phyloP scores from a whole-genome alignment of 2,113 vertebrate species.

The Cyprinodon variegatus region DNA sequence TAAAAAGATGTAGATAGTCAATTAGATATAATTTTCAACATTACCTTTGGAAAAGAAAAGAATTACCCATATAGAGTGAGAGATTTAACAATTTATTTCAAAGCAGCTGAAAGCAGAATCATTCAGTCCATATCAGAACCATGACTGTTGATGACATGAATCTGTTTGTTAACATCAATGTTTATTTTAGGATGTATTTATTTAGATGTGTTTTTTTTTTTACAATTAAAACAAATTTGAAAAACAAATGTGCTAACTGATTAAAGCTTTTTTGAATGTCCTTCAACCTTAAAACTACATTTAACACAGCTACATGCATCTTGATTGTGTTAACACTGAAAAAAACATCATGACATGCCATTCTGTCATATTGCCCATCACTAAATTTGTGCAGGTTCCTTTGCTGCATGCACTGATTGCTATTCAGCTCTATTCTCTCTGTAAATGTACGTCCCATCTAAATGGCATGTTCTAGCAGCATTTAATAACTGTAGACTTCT shows the following conservation, averaged over 20 bases:
- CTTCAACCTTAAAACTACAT: not conserved
- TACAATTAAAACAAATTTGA: not conserved
- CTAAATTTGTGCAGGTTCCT: not conserved
- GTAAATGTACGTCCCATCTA: conserved; percentile 43
- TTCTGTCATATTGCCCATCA: not conserved
- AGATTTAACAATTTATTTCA: not conserved
- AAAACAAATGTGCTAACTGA: not conserved
- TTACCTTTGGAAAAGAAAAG: too few species aligned
- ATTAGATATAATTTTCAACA: too few species aligned
- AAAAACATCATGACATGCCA: not conserved
- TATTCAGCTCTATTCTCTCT: conserved; percentile 35
- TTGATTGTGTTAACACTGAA: not conserved
- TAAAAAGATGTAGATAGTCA: too few species aligned
- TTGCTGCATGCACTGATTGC: conserved; percentile 31
- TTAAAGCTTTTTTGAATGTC: too few species aligned
- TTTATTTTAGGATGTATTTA: too few species aligned
- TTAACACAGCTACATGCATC: not conserved
- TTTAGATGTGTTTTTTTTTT: not conserved
- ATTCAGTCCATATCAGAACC: not conserved
- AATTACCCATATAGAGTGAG: too few species aligned
- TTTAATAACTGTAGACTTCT: conserved; percentile 58
- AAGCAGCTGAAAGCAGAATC: not conserved
- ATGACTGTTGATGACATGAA: not conserved
- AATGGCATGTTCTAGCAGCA: conserved; percentile 53
- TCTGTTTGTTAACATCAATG: not conserved